Conservation (phyloP, 2,888 invertebrate genomes). For the Cheilosia variabilis region DNA sequence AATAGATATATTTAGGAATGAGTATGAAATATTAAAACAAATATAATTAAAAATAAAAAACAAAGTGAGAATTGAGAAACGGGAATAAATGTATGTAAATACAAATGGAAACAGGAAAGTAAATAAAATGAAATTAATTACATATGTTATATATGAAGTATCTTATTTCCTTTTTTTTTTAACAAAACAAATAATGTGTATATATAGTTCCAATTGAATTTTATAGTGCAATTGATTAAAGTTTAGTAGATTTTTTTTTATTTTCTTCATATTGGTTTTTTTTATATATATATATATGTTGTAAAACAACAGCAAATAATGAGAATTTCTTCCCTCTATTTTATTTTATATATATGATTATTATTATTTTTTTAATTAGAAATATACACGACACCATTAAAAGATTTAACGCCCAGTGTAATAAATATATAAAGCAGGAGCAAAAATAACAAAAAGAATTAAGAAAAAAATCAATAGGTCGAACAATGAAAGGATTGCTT, state of each 20-base stretch:
- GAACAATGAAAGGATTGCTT: conserved; percentile 34
- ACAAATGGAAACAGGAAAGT: conserved; percentile 39
- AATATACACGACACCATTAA: conserved; percentile 35
- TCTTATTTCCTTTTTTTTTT: conserved; percentile 40
- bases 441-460: conserved; percentile 5
- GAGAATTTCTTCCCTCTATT: conserved; percentile 63
- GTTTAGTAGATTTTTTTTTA: conserved; percentile 64
- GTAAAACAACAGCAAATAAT: conserved; percentile 19
- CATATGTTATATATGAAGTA: conserved; percentile 44
- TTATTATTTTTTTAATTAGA: conserved; percentile 36
- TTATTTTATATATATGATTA: conserved; percentile 39
- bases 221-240: conserved; percentile 80
- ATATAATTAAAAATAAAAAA: conserved; percentile 67
- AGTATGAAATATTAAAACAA: conserved; percentile 77
- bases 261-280: conserved; percentile 28
- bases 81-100: conserved; percentile 51
- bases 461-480: background rate
- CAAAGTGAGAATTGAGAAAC: conserved; percentile 57
- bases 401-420: conserved; percentile 39
- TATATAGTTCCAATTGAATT: conserved; percentile 77
- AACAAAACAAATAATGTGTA: conserved; percentile 51
- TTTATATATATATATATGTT: conserved; percentile 16
- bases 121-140: conserved; percentile 40
- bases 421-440: conserved; percentile 22
- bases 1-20: conserved; percentile 77